These are phyloP conservation scores for Tragelaphus buxtoni DNA, from an alignment of 2,113 vertebrate genomes.

Conservation along the genomic window DNA sequence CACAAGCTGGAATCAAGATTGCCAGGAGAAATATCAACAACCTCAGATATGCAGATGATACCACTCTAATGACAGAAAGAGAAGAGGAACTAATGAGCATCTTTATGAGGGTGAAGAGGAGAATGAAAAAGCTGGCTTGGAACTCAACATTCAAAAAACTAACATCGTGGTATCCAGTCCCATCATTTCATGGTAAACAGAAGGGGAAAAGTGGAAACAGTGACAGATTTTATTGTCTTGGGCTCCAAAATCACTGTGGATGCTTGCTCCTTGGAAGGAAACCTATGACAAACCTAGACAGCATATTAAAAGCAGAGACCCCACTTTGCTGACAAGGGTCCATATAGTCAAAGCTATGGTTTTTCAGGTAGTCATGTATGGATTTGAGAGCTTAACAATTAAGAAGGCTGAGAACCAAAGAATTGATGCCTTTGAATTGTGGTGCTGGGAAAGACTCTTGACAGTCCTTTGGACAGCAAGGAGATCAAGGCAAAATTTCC, in stretches of 20 bases:
- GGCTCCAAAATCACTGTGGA: background rate
- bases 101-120: background rate
- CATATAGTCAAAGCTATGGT: background rate
- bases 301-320: background rate
- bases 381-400: background rate
- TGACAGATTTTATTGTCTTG: background rate
- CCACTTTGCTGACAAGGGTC: background rate
- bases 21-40: background rate
- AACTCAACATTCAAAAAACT: background rate
- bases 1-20: no score
- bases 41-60: background rate
- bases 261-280: background rate
- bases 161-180: background rate
- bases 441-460: background rate
- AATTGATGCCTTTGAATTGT: background rate
- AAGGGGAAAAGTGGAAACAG: background rate
- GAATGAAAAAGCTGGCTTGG: background rate
- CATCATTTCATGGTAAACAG: background rate
- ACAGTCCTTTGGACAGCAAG: background rate
- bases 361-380: background rate
- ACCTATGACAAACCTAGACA: background rate
- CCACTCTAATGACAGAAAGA: background rate
- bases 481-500: background rate
- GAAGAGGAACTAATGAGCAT: background rate
- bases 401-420: background rate